phyloP scores from a whole-genome alignment of 2,797 vertebrate genomes.

The Ara ararauna region DNA sequence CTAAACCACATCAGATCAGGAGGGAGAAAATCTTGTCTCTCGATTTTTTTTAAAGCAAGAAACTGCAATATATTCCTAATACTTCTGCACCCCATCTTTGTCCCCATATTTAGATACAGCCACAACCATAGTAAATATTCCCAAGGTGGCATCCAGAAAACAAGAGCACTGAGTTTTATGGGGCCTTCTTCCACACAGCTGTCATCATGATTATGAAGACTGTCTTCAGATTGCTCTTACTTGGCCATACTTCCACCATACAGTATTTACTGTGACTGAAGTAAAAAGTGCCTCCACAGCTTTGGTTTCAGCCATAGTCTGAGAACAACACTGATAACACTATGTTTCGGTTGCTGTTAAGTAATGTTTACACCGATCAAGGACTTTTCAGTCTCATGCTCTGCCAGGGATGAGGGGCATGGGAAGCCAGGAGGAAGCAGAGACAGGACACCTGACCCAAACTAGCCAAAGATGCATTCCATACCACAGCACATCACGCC shows the following conservation, averaged over 20 bases:
- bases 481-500: not conserved
- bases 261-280: not conserved
- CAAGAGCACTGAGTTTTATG: not conserved
- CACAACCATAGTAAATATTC: not conserved
- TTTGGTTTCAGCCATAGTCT: not conserved
- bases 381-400: not conserved
- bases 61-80: not conserved
- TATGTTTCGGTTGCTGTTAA: not conserved
- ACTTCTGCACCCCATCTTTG: not conserved
- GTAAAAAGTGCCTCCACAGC: not conserved
- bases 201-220: not conserved
- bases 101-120: not conserved
- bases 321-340: not conserved
- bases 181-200: not conserved
- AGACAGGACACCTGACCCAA: not conserved
- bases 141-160: not conserved
- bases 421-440: not conserved
- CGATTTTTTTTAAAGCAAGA: not conserved
- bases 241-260: not conserved
- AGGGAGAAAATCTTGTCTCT: not conserved
- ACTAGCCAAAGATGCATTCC: not conserved
- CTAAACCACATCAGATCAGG: not conserved
- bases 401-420: not conserved
- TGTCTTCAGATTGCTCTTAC: not conserved
- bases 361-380: not conserved